phyloP scores from a whole-genome alignment of 1,140 invertebrate species.

The Camponotus pennsylvanicus region DNA sequence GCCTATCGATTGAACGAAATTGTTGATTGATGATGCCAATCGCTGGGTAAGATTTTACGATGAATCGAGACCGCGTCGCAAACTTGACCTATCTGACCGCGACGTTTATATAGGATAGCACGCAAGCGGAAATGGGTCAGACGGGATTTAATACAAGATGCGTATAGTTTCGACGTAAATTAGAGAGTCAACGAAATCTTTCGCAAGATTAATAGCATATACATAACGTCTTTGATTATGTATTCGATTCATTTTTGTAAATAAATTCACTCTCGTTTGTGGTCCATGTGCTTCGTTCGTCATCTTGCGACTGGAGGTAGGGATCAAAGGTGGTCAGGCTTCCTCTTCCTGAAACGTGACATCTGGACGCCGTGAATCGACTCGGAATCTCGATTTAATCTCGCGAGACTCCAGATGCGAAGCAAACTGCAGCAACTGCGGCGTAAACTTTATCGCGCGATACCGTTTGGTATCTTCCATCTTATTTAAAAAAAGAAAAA shows the following conservation, averaged over 20 bases:
- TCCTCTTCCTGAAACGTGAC: conserved; percentile 74
- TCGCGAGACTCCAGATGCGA: conserved; percentile 47
- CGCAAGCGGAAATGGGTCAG: conserved; percentile 74
- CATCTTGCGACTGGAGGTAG: conserved; percentile 28
- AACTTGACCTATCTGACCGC: conserved; percentile 78
- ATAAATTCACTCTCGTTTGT: background rate
- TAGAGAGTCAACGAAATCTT: background rate
- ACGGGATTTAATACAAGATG: conserved; percentile 66
- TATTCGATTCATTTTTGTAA: conserved; percentile 21
- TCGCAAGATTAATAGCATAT: background rate
- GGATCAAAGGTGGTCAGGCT: conserved; percentile 41
- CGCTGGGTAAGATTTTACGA: background rate
- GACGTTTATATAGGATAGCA: conserved; percentile 68
- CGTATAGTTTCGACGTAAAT: background rate
- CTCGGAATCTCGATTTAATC: conserved; percentile 58
- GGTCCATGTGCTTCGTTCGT: conserved; percentile 23
- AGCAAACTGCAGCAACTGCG: background rate
- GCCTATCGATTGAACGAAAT: conserved; percentile 17
- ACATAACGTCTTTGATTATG: background rate
- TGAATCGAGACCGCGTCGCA: background rate
- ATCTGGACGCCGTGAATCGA: conserved; percentile 74
- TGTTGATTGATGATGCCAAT: background rate
- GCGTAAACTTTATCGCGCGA: conserved; percentile 21
- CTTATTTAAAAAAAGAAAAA: background rate
- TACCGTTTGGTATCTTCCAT: background rate